Evolutionary conservation across 2,888 invertebrate genomes (phyloP).

Genomic region (Chaitophorus viminalis): DNA sequence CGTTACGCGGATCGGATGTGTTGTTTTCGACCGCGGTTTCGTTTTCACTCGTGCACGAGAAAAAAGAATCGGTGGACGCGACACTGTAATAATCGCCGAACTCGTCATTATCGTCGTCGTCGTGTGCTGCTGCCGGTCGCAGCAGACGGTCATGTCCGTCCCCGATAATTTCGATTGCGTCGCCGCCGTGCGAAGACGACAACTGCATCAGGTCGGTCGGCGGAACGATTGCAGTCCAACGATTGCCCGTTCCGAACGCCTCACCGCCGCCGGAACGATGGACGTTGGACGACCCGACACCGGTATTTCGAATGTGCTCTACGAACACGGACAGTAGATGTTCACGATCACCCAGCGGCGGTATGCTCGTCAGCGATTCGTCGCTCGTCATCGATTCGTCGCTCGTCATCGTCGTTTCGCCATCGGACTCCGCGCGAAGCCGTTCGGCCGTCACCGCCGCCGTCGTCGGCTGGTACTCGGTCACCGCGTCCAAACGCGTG

Average conservation of each 20-base stretch:
- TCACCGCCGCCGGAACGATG: neutral
- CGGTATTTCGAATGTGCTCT: too few relatives aligned
- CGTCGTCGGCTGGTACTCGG: too few relatives aligned
- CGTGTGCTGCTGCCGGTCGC: neutral
- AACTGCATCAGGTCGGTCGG: too few relatives aligned
- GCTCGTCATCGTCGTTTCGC: too few relatives aligned
- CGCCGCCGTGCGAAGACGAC: too few relatives aligned
- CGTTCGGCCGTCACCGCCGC: too few relatives aligned
- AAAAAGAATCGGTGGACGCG: neutral
- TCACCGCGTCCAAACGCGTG: too few relatives aligned
- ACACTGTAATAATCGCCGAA: neutral
- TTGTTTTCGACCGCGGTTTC: neutral
- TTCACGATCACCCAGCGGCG: neutral
- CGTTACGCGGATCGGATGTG: neutral
- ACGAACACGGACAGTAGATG: too few relatives aligned
- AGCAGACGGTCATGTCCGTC: neutral
- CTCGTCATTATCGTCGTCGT: too few relatives aligned
- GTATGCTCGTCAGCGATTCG: neutral
- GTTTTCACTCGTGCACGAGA: neutral
- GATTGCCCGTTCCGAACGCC: neutral
- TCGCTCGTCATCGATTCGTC: neutral
- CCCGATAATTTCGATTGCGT: too few relatives aligned
- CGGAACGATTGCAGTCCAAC: too few relatives aligned
- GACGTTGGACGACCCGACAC: neutral
- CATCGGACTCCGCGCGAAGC: too few relatives aligned